These are phyloP conservation scores for Okamejei kenojei DNA, from an alignment of 2,797 vertebrate genomes.

Conservation along the genomic window DNA sequence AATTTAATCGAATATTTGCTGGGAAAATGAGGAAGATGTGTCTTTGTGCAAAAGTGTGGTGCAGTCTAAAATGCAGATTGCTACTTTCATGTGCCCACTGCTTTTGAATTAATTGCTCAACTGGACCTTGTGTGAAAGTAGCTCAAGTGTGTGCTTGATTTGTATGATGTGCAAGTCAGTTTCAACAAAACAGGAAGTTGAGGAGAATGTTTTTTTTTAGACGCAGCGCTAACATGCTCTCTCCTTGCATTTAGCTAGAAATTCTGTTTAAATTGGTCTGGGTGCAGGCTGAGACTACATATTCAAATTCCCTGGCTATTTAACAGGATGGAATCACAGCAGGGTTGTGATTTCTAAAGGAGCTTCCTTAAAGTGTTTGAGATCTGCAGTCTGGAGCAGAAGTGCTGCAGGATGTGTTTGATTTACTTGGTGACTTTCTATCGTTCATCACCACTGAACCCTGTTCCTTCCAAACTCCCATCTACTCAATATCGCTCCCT, in stretches of 20 bases:
- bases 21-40: neutral
- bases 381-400: neutral
- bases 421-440: neutral
- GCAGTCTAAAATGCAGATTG: neutral
- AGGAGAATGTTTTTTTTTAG: neutral
- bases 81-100: neutral
- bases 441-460: neutral
- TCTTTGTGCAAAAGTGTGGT: neutral
- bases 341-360: neutral
- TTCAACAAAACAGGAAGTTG: neutral
- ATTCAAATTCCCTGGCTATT: neutral
- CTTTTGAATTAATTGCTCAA: neutral
- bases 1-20: neutral
- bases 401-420: neutral
- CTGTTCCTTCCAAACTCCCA: too few species aligned
- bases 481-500: too few species aligned
- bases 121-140: neutral
- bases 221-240: neutral
- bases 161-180: neutral
- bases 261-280: neutral
- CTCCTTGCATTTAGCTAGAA: neutral
- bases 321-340: neutral
- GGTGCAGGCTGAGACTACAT: neutral
- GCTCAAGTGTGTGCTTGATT: neutral
- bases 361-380: neutral